Conservation (phyloP, 2,888 invertebrate genomes). For the Lydus trimaculatus region DNA sequence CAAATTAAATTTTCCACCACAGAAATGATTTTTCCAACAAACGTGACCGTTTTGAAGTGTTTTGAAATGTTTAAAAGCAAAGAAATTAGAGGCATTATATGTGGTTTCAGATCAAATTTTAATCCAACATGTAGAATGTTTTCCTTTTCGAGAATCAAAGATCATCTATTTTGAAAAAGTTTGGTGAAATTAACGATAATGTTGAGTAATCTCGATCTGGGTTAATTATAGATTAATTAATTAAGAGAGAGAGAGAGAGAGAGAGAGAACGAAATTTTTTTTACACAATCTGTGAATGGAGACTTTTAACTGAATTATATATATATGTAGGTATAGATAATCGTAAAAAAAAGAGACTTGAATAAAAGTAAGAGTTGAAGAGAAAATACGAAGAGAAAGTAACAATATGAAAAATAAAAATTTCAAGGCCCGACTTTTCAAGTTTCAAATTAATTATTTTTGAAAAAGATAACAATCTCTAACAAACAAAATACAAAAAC, state of each 20-base stretch:
- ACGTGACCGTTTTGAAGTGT: too few species aligned
- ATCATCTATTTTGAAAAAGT: too few species aligned
- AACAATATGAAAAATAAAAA: neutral
- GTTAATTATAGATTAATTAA: constrained; percentile 1
- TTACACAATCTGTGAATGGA: neutral
- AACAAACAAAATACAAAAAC: neutral
- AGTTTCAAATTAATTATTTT: neutral
- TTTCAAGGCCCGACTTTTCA: neutral
- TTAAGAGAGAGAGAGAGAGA: too few species aligned
- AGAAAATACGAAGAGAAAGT: constrained; percentile 6
- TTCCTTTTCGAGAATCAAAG: too few species aligned
- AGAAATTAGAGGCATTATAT: too few species aligned
- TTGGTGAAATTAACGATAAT: neutral
- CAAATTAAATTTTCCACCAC: too few species aligned
- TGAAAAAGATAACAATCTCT: neutral
- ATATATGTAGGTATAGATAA: neutral
- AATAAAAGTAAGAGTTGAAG: constrained; percentile 7
- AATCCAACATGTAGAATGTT: too few species aligned
- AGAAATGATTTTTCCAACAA: too few species aligned
- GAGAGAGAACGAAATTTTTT: neutral
- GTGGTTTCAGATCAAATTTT: too few species aligned
- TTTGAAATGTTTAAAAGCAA: too few species aligned
- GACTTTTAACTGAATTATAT: neutral
- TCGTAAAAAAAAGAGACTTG: neutral
- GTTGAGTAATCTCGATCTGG: neutral